Evolutionary conservation across 2,797 vertebrate genomes (phyloP).

Genomic region (Pangasius djambal): DNA sequence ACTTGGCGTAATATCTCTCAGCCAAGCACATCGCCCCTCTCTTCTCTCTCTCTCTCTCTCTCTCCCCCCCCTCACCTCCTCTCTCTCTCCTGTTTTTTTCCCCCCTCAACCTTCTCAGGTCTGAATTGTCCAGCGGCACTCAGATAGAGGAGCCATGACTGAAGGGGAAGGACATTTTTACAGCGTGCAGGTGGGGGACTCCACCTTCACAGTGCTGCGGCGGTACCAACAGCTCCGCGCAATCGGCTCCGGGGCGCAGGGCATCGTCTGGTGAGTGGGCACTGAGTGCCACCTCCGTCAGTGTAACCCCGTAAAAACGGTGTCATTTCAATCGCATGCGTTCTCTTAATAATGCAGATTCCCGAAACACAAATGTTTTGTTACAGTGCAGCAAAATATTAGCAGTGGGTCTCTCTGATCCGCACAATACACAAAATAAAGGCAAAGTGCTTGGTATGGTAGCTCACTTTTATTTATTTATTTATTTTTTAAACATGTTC

Average conservation of each 20-base stretch:
- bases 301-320: neutral
- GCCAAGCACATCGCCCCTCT: constrained; percentile 26
- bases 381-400: neutral
- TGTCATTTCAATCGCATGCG: neutral
- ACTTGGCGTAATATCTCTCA: constrained; percentile 35
- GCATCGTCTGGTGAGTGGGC: constrained; percentile 92
- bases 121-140: constrained; percentile 67
- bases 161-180: constrained; percentile 92
- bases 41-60: constrained; percentile 21
- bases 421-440: neutral
- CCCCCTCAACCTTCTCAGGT: constrained; percentile 60
- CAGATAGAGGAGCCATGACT: constrained; percentile 83
- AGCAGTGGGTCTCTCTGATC: neutral
- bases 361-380: neutral
- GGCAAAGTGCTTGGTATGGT: neutral
- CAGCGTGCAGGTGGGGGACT: constrained; percentile 97
- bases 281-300: constrained; percentile 3
- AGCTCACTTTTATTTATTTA: neutral
- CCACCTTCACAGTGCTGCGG: constrained; percentile 93
- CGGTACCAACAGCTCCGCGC: constrained; percentile 93
- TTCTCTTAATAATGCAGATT: neutral
- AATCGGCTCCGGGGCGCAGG: constrained; percentile 95
- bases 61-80: neutral
- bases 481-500: neutral
- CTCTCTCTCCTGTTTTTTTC: neutral